Base-by-base conservation (phyloP, 2,797 vertebrate species). In the Odontamblyopus lacepedii region DNA sequence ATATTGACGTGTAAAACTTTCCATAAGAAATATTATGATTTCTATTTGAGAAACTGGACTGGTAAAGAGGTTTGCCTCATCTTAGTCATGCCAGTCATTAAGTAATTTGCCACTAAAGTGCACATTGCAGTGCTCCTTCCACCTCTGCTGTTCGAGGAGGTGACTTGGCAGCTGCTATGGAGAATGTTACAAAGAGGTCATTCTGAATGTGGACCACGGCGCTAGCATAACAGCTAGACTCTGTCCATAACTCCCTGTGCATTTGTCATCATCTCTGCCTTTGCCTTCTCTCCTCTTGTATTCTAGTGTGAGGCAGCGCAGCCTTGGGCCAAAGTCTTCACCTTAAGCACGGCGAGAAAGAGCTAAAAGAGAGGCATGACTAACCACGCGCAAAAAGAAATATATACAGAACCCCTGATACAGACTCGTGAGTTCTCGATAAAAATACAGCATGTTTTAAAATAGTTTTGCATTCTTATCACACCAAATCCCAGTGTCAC, bases 401-500 rank as follows among this genome's bases (percentile, higher is more conserved):
- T 27, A 64, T 55, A 73, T 62, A 71, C 23, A 72, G 11, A 70
- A 68, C 38, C 63, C 74, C 19, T 51, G 50, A 74, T 8, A 48
- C n/a, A 67, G 62, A 77, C 66, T 48, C 62, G 18, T 50, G 65
- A 38, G 53, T 1, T 60, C 11, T 23, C 69, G 62, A 65, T 75
- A 72, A 53, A 80, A 73, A 80, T 61, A 57, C 23, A 16, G 23
- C 66, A 68, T 30, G 3, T 68, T 56, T 56, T 53, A 69, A 87
- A 89, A 84, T 80, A 78, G 70, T 87, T 85, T 81, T 77, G 61
- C 70, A 89, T 88, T 90, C 83, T 86, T 86, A 88, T 90, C 87
- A 86, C 82, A 87, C 75, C 72, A 79, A 89, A 91, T 88, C 84
- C 84, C 78, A 59, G 80, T 85, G 89, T 87, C 88, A 91, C 87